Evolutionary conservation across 2,797 vertebrate species (phyloP).

Genomic region (Chloroceryle inda): DNA sequence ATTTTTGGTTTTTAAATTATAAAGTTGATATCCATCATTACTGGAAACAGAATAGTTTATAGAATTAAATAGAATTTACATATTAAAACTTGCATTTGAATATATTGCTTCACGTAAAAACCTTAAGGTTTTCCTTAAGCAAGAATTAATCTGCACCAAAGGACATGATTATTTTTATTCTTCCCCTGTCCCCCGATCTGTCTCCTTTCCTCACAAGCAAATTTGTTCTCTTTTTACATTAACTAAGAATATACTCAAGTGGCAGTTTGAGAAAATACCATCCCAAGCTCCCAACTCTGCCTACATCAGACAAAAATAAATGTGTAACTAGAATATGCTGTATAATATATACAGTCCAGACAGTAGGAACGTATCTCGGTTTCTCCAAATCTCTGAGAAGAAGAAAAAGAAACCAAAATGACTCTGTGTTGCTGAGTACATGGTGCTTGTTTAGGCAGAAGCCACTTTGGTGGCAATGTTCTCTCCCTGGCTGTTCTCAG

Average conservation of each 20-base stretch:
- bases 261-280: not conserved
- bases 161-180: no score
- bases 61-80: not conserved
- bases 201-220: not conserved
- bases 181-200: no score
- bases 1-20: not conserved
- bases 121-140: not conserved
- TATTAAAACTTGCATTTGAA: not conserved
- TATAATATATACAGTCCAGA: not conserved
- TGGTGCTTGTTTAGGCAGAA: not conserved
- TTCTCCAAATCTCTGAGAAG: not conserved
- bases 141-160: not conserved
- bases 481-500: not conserved
- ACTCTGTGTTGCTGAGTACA: not conserved
- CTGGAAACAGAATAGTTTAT: not conserved
- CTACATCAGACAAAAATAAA: constrained; percentile 41
- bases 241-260: not conserved
- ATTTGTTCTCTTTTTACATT: not conserved
- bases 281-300: constrained; percentile 4
- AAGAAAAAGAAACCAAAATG: not conserved
- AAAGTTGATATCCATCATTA: not conserved
- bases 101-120: not conserved
- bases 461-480: not conserved
- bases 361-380: not conserved
- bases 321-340: constrained; percentile 5